Base-by-base conservation (phyloP, 1,140 invertebrate species). In the Mycetomoellerius zeteki region DNA sequence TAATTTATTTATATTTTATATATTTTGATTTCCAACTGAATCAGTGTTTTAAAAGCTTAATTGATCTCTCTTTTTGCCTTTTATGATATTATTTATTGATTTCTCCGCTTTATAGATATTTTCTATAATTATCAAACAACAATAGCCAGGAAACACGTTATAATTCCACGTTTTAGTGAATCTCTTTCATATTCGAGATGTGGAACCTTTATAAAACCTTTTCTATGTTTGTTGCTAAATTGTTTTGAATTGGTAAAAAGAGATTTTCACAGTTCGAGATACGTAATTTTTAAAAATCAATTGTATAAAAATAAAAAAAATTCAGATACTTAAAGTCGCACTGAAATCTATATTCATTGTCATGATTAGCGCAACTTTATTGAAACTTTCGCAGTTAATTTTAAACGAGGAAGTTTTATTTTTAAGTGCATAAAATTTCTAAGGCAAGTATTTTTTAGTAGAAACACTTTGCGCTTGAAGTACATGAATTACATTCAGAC, bases 291-390 rank as follows among this genome's bases (percentile, higher is more conserved):
- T 10, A 37, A n/a, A 73, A 16, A 56, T n/a, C 54, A 73, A 54
- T 54, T 12, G 8, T 43, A 47, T 27, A 21, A 65, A 65, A 37
- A 19, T n/a, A 0, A 4, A 10, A 65, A 65, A 33, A 33, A 30
- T n/a, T 72, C 5, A 7, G 0, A 6, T 30, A 52, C 21, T 43
- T 19, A 30, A n/a, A 54, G n/a, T 1, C 0, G 43, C n/a, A 10
- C 69, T 73, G 5, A n/a, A 52, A n/a, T 72, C 50, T 54, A 54
- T 72, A 33, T 50, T 52, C 19, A 2, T 56, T 16, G 30, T 73
- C 27, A 21, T 21, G 27, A 54, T 72, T 54, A 21, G 12, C 2
- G 27, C 19, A 56, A 1, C 2, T 73, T 56, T 37, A 56, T 33
- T 33, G 10, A 21, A 73, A 56, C 56, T 56, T 33, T 56, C 71